These are phyloP conservation scores for Perizoma affinitatum DNA, from an alignment of 2,888 invertebrate genomes.

Conservation along the genomic window DNA sequence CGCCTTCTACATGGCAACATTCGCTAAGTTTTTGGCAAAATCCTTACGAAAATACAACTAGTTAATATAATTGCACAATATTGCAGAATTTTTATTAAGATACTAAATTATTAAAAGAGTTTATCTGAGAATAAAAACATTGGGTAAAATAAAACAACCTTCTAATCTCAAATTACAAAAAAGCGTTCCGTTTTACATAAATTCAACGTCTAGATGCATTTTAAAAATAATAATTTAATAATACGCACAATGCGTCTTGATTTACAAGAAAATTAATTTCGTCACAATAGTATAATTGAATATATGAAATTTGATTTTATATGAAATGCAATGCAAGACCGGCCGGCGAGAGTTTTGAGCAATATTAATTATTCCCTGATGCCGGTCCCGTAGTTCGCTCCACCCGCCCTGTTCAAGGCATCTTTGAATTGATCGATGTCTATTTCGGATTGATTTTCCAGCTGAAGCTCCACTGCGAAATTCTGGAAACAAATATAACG, in stretches of 20 bases:
- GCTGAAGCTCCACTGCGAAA: slow-evolving; percentile 90
- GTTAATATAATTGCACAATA: slow-evolving; percentile 58
- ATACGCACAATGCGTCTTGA: slow-evolving; percentile 23
- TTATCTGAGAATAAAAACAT: slow-evolving; percentile 46
- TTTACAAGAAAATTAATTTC: slow-evolving; percentile 25
- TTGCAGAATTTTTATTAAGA: slow-evolving; percentile 30
- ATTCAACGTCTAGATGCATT: slow-evolving; percentile 4
- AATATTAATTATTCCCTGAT: slow-evolving; percentile 85
- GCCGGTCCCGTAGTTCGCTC: slow-evolving; percentile 92
- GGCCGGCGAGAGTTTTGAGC: slow-evolving; percentile 45
- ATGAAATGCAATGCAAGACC: slow-evolving; percentile 41
- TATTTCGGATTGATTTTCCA: slow-evolving; percentile 88
- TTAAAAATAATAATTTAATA: slow-evolving; percentile 26
- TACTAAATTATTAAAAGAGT: slow-evolving; percentile 35
- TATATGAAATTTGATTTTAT: slow-evolving; percentile 27
- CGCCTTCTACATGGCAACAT: slow-evolving; percentile 75
- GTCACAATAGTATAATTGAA: slow-evolving; percentile 23
- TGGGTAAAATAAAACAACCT: slow-evolving; percentile 51
- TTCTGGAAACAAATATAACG: slow-evolving; percentile 81
- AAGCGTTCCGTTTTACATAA: slow-evolving; percentile 28
- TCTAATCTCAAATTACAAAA: slow-evolving; percentile 43
- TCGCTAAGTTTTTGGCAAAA: slow-evolving; percentile 67
- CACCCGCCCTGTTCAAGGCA: slow-evolving; percentile 88
- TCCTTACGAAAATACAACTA: slow-evolving; percentile 57
- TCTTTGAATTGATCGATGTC: slow-evolving; percentile 88